Evolutionary conservation across 2,888 invertebrate genomes (phyloP).

Genomic region (Aricia artaxerxes): DNA sequence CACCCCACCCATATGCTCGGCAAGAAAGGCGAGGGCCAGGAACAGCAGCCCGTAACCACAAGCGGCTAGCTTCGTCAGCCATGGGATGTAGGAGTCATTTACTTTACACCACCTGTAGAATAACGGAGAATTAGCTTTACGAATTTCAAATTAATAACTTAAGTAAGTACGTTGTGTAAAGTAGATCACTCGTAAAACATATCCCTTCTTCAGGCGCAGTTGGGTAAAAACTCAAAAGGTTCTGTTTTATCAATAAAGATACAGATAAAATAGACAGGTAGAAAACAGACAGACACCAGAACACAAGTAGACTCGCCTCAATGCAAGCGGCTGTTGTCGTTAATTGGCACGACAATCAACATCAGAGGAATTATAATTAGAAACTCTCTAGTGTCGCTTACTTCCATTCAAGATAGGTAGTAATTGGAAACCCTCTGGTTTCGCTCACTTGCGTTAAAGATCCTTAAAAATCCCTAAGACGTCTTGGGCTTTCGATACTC

Average conservation of each 20-base stretch:
- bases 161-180: no score
- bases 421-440: no score
- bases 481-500: no score
- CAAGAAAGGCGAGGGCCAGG: conserved; percentile 90
- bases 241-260: background rate
- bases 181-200: no score
- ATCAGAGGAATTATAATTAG: no score
- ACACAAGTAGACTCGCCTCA: background rate
- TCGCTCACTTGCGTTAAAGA: no score
- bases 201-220: background rate
- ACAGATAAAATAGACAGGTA: background rate
- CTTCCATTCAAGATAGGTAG: no score
- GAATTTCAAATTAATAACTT: no score
- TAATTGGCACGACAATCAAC: no score
- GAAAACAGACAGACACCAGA: background rate
- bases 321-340: no score
- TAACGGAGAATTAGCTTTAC: background rate
- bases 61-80: conserved; percentile 85
- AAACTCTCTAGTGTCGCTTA: no score
- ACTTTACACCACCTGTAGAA: conserved; percentile 60
- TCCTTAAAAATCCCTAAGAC: no score
- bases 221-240: background rate
- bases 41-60: conserved; percentile 87
- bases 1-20: conserved; percentile 91
- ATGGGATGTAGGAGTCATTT: conserved; percentile 60